Base-by-base conservation (phyloP, 2,888 invertebrate genomes). In the Tetramorium bicarinatum region DNA sequence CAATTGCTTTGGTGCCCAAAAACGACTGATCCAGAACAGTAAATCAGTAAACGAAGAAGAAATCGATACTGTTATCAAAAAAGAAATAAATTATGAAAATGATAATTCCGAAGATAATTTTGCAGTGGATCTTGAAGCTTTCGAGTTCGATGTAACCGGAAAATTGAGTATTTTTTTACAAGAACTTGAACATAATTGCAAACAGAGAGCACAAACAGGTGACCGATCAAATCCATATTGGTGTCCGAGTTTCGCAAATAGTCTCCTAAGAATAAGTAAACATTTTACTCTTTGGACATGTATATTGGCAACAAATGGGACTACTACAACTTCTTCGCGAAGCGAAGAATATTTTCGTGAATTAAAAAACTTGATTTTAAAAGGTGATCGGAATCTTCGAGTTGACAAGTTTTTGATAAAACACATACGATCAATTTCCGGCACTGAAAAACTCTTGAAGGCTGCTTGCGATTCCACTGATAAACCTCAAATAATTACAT, bases 221-320 rank as follows among this genome's bases (percentile, higher is more conserved):
- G n/a, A 54, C n/a, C 29, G n/a, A 34, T 52, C 34, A 52, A 71
- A 71, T 52, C 52, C 69, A 52, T 71, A 71, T 18, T 71, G n/a
- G 29, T 71, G 52, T 1, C 69, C 29, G 0, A 34, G 21, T 15
- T 71, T 71, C 4, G 52, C 34, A 13, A 38, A 15, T 15, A 71
- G 3, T 52, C 34, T 71, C 0, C 8, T 71, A 21, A 71, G 52
- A 38, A 71, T 71, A 15, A 21, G 34, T 6, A 71, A 71, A 0
- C 47, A 47, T 2, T 52, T 71, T 38, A 29, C 52, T 29, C 34
- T 71, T 6, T 54, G 69, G 52, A 71, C 52, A 54, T 29, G 34
- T 0, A 1, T 71, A 38, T 15, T 71, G 52, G n/a, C 29, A 13
- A 3, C 34, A 21, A 52, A 52, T 69, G 34, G 3, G 1, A 71